These are phyloP conservation scores for Cnemophilus loriae DNA, from an alignment of 2,113 vertebrate species.

Conservation along the genomic window DNA sequence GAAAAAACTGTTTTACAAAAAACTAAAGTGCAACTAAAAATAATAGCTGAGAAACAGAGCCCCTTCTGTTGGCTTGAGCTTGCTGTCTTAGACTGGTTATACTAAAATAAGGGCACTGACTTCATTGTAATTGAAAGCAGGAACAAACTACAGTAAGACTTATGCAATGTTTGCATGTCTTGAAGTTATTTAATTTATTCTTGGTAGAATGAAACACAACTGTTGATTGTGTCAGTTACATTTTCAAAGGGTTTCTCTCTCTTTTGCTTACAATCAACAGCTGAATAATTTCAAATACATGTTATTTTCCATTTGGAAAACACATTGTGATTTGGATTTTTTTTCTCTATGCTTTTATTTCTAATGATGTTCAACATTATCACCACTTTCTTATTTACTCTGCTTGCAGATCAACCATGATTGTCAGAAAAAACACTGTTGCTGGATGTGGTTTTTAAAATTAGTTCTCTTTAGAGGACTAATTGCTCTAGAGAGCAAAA, in stretches of 20 bases:
- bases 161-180: background rate
- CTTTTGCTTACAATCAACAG: background rate
- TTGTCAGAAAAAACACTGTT: background rate
- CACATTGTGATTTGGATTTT: background rate
- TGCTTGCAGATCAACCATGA: background rate
- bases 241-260: background rate
- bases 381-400: background rate
- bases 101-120: background rate
- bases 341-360: background rate
- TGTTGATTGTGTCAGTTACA: background rate
- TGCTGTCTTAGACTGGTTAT: background rate
- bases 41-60: background rate
- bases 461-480: background rate
- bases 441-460: background rate
- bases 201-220: background rate
- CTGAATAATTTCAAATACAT: background rate
- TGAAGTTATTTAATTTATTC: background rate
- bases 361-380: background rate
- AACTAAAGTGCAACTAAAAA: background rate
- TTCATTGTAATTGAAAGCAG: background rate
- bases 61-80: background rate
- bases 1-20: background rate
- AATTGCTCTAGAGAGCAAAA: background rate
- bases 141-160: background rate
- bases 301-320: conserved; percentile 15